Conservation (phyloP, 2,888 invertebrate species). For the Strigamia transsilvanica region DNA sequence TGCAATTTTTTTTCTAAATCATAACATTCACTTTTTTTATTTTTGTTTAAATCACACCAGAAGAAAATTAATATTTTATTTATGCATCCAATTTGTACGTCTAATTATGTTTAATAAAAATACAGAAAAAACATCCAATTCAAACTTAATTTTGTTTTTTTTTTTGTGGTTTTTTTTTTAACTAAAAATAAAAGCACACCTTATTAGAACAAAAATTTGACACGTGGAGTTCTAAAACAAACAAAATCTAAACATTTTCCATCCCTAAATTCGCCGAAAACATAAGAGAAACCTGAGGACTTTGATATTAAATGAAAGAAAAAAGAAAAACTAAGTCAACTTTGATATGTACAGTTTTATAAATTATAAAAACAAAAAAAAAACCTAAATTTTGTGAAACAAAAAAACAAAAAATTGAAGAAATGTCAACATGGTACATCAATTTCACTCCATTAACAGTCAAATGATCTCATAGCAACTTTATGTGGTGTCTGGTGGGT, state of each 20-base stretch:
- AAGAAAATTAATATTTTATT: slow-evolving; percentile 40
- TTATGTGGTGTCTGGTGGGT: slow-evolving; percentile 18
- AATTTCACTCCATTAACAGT: slow-evolving; percentile 36
- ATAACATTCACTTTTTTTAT: no score
- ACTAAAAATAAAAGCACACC: not conserved
- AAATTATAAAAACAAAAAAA: slow-evolving; percentile 8
- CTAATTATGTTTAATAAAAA: slow-evolving; percentile 36
- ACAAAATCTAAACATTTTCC: slow-evolving; percentile 13
- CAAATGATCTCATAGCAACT: not conserved
- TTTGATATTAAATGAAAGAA: not conserved
- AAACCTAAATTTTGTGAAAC: slow-evolving; percentile 27
- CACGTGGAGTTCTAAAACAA: slow-evolving; percentile 12
- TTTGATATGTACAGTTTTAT: slow-evolving; percentile 42
- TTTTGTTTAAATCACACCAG: slow-evolving; percentile 25
- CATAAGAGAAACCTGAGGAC: slow-evolving; percentile 24
- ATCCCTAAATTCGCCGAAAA: not conserved
- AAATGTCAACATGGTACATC: slow-evolving; percentile 34
- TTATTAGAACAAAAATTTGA: not conserved
- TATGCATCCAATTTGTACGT: slow-evolving; percentile 12
- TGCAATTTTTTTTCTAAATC: no score
- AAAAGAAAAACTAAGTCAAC: slow-evolving; percentile 8
- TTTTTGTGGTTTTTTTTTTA: not conserved
- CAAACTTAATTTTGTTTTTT: not conserved
- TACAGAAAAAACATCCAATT: slow-evolving; percentile 38
- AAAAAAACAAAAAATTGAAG: not conserved